Base-by-base conservation (phyloP, 2,888 invertebrate species). In the Mimas tiliae region DNA sequence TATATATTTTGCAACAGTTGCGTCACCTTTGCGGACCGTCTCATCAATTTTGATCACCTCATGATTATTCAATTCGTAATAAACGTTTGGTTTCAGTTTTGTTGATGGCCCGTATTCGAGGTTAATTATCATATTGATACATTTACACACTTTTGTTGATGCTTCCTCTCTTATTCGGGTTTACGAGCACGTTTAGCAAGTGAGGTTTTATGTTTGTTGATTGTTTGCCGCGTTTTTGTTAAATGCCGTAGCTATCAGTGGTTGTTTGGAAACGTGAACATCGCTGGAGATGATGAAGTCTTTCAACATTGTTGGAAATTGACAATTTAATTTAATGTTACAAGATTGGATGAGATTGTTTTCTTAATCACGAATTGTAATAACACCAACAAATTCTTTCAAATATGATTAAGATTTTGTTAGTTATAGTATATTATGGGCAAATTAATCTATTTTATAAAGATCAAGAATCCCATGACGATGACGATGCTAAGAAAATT, bases 121-220 rank as follows among this genome's bases (percentile, higher is more conserved):
- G 58, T 58, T 58, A 58, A 58, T 58, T 42, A 38, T 42, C 19
- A 38, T 58, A 38, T 58, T 42, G 42, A 42, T 58, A 58, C 58
- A 58, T 58, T 58, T 58, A 42, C 58, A 58, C 42, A 58, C 12
- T 58, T 58, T 42, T 38, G 52, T 52, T 14, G 38, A 42, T 11
- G 38, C 19, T 58, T 58, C 42, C 58, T 42, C 11, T 42, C 12
- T 16, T 4, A 58, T 58, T 58, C 42, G 38, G 58, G 42, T 58
- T 42, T 58, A 58, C 58, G 58, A 58, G 42, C 42, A 19, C 12
- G 58, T 38, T 42, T 27, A 1, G 27, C 27, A 1, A 19, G 19
- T 38, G 4, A 21, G 42, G 19, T 50, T 19, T 50, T 42, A 3
- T 19, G 38, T 42, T 42, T 58, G 58, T 38, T 16, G 19, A 11